phyloP scores from a whole-genome alignment of 2,888 invertebrate species.

The Lithophane ornitopus region DNA sequence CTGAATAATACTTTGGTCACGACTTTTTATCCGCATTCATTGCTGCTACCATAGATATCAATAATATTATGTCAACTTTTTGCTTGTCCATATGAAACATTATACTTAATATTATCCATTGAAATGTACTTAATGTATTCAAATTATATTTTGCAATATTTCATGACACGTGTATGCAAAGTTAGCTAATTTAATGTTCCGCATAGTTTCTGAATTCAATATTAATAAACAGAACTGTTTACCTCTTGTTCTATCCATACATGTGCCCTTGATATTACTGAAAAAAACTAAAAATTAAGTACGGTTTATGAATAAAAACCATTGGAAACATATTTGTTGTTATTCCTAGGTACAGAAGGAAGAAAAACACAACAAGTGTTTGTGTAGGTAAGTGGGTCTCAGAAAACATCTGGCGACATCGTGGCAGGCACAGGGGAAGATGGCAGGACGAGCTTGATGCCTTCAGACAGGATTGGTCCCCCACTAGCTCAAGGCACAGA shows the following conservation, averaged over 20 bases:
- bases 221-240: neutral
- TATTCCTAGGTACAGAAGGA: neutral
- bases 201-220: slow-evolving; percentile 12
- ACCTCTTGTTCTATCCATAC: neutral
- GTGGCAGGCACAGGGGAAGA: too few species aligned
- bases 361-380: neutral
- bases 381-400: neutral
- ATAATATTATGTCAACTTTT: slow-evolving; percentile 49
- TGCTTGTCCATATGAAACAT: slow-evolving; percentile 41
- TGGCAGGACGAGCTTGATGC: neutral
- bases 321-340: neutral
- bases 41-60: slow-evolving; percentile 20
- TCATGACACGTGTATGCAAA: slow-evolving; percentile 15
- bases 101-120: slow-evolving; percentile 26
- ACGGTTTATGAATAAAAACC: neutral
- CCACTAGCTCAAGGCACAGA: neutral
- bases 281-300: neutral
- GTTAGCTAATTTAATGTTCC: slow-evolving; percentile 4
- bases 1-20: slow-evolving; percentile 46
- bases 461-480: neutral
- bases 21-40: slow-evolving; percentile 63
- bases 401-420: neutral
- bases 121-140: slow-evolving; percentile 26
- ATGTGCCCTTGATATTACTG: neutral
- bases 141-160: slow-evolving; percentile 14